Base-by-base conservation (phyloP, 2,888 invertebrate species). In the Eristalinus sepulchralis region DNA sequence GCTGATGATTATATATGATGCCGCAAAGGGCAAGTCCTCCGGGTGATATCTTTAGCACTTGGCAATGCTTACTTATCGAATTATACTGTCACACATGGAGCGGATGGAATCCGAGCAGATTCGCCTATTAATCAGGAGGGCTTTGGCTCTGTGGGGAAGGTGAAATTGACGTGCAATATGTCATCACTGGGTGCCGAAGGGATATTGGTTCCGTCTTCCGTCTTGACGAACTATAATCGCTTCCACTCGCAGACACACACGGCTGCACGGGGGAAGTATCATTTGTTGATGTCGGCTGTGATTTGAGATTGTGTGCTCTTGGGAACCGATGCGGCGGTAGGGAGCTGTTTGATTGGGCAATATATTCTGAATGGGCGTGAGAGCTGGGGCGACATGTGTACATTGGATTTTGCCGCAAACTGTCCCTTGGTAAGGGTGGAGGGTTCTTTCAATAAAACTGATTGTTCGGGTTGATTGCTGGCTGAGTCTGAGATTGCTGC, bases 61-160 rank as follows among this genome's bases (percentile, higher is more conserved):
- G 63, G 64, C 39, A 73, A 55, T 62, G 73, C 77, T 85, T 82
- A 82, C 59, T 82, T 73, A 64, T 20, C n/a, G 66, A 82, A 81
- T 78, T 82, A 77, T 78, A 55, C 59, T 78, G 72, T 70, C 77
- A 70, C 76, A 84, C 68, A 81, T 81, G 67, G 76, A 76, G 53
- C 67, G 57, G 33, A 73, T 66, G 47, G 53, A 64, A 83, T 72
- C 55, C 55, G 59, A 53, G 55, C 39, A 11, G 67, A 67, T 63
- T 47, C 33, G 63, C 70, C 73, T 70, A 85, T 78, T 82, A 77
- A 78, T 85, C 77, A 68, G 31, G 33, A 68, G 20, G 53, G 60
- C 57, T 67, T 80, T 76, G 70, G 73, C 34, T 63, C 71, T 63
- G 20, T 24, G 62, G 31, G n/a, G 11, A 13, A 31, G 59, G 63